Conservation (phyloP, 2,113 vertebrate species). For the Anser brachyrhynchus region DNA sequence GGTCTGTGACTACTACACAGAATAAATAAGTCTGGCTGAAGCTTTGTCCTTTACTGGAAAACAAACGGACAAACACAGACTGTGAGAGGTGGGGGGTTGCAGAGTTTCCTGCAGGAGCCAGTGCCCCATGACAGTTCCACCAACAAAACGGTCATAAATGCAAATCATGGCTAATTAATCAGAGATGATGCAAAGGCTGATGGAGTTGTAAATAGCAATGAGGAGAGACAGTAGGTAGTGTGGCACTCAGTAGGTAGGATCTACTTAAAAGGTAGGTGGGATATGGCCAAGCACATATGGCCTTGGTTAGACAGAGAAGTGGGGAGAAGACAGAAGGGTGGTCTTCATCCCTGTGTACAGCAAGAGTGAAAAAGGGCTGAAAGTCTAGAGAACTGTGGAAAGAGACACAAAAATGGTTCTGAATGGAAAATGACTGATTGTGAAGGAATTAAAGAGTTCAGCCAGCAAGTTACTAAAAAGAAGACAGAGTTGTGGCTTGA, state of each 20-base stretch:
- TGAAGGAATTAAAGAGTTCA: not conserved
- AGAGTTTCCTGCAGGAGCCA: not conserved
- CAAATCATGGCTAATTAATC: not conserved
- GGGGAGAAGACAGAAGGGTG: not conserved
- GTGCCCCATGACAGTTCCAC: not conserved
- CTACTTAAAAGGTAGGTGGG: not conserved
- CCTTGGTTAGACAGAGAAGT: fast-evolving
- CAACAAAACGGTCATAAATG: not conserved
- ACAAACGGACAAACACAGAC: not conserved
- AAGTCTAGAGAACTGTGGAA: not conserved
- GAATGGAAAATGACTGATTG: not conserved
- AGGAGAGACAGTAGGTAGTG: not conserved
- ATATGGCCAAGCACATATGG: not conserved
- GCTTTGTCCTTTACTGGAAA: fast-evolving
- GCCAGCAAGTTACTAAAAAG: not conserved
- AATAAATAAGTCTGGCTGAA: not conserved
- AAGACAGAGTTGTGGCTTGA: not conserved
- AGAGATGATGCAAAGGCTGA: not conserved
- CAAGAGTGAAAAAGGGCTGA: not conserved
- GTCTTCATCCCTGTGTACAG: not conserved
- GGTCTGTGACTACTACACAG: not conserved
- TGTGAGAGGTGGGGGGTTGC: not conserved
- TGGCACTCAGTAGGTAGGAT: not conserved
- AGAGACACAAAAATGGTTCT: not conserved
- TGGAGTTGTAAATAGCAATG: not conserved